phyloP scores from a whole-genome alignment of 2,888 invertebrate genomes.

The Troglohyphantes excavatus region DNA sequence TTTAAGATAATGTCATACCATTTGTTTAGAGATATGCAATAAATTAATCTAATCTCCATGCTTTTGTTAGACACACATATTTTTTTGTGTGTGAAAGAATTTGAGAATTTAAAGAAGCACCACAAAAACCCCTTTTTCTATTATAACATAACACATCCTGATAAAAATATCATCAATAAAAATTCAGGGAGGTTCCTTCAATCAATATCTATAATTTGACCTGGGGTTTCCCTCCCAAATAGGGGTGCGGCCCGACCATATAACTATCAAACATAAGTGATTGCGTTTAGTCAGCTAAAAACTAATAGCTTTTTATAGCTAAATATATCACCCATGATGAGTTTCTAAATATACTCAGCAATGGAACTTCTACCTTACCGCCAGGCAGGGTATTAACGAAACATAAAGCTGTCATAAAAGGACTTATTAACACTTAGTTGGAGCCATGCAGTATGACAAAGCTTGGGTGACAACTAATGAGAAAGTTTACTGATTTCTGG shows the following conservation, averaged over 20 bases:
- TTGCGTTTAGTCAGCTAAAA: background rate
- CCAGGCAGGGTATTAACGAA: background rate
- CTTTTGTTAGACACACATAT: too few relatives aligned
- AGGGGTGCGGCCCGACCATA: background rate
- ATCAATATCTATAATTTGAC: slow-evolving; percentile 34
- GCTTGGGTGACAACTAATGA: background rate
- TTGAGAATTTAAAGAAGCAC: too few relatives aligned
- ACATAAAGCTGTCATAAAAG: slow-evolving; percentile 15
- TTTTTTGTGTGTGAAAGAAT: too few relatives aligned
- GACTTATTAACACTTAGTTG: slow-evolving; percentile 14
- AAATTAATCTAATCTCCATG: too few relatives aligned
- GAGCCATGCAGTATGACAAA: background rate
- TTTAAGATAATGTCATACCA: too few relatives aligned
- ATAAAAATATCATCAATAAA: background rate
- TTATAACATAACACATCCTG: too few relatives aligned
- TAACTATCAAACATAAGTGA: slow-evolving; percentile 6
- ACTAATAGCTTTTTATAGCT: slow-evolving; percentile 40
- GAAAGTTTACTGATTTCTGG: background rate
- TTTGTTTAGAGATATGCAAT: too few relatives aligned
- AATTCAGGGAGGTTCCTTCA: slow-evolving; percentile 23
- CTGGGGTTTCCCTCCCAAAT: background rate
- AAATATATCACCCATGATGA: slow-evolving; percentile 34
- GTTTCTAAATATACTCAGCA: slow-evolving; percentile 32
- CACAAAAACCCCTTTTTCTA: too few relatives aligned
- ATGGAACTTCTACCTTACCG: background rate